These are phyloP conservation scores for Acholoe squamosa DNA, from an alignment of 2,888 invertebrate species.

Conservation along the genomic window DNA sequence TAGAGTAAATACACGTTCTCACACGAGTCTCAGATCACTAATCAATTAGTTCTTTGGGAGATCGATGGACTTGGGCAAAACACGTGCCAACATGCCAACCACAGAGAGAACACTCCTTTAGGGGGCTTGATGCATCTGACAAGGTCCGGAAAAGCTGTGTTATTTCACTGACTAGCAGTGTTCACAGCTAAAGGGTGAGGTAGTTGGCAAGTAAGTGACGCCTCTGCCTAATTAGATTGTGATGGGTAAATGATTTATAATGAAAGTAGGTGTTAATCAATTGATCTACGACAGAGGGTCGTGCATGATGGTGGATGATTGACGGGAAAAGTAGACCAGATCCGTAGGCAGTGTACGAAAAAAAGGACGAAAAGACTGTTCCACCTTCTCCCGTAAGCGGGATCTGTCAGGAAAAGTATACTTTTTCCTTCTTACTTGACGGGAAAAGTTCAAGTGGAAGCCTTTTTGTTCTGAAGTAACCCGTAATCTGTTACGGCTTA, in stretches of 20 bases:
- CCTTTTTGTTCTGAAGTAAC: too few species aligned
- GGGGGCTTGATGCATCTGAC: constrained; percentile 9
- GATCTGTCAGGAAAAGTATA: too few species aligned
- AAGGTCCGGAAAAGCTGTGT: constrained; percentile 27
- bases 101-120: neutral
- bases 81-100: constrained; percentile 43
- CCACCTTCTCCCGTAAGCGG: too few species aligned
- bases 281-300: neutral
- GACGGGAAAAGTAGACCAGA: too few species aligned
- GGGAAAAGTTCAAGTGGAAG: too few species aligned
- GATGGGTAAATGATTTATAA: constrained; percentile 30
- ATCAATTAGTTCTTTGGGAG: constrained; percentile 21
- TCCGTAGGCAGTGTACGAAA: too few species aligned
- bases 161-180: constrained; percentile 21
- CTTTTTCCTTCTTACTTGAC: too few species aligned
- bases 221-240: constrained; percentile 24
- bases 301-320: neutral
- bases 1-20: constrained; percentile 5
- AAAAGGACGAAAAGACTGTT: too few species aligned
- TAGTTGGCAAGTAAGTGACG: constrained; percentile 29
- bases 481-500: too few species aligned
- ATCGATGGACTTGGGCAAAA: constrained; percentile 13
- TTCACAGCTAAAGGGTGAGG: constrained; percentile 12
- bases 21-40: constrained; percentile 32
- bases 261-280: constrained; percentile 24